Conservation (phyloP, 1,140 invertebrate species). For the Drosophila mayri region DNA sequence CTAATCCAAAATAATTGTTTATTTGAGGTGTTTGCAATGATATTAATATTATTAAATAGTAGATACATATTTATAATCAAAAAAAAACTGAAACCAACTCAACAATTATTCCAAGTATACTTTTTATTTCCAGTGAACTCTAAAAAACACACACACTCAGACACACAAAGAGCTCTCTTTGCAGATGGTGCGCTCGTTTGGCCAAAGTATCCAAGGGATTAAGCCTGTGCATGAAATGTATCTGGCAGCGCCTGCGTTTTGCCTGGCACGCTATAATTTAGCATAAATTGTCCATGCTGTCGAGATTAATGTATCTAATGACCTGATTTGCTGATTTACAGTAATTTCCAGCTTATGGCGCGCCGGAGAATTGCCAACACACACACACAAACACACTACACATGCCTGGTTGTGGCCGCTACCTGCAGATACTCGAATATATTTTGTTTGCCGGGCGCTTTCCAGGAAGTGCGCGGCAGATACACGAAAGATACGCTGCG, state of each 20-base stretch:
- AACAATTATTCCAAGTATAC: background rate
- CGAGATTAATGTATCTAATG: conserved; percentile 83
- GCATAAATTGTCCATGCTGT: conserved; percentile 81
- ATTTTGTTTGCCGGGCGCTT: conserved; percentile 66
- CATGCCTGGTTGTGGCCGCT: conserved; percentile 34
- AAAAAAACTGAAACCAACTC: background rate
- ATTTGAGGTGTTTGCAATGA: background rate
- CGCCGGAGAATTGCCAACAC: conserved; percentile 30
- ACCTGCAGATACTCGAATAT: conserved; percentile 62
- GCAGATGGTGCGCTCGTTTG: conserved; percentile 48
- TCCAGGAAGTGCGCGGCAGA: conserved; percentile 74
- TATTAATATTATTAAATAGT: background rate
- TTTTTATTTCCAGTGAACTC: conserved; percentile 11
- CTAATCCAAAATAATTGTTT: background rate
- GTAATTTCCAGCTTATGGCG: conserved; percentile 76
- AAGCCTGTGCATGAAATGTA: conserved; percentile 47
- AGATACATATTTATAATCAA: too few relatives aligned
- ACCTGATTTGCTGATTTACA: conserved; percentile 83
- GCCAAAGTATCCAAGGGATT: conserved; percentile 67
- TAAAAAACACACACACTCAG: conserved; percentile 13
- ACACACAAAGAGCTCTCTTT: conserved; percentile 12
- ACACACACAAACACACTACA: conserved; percentile 6
- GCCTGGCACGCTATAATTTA: conserved; percentile 75
- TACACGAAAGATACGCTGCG: conserved; percentile 64
- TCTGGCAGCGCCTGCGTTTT: conserved; percentile 50